Evolutionary conservation across 2,888 invertebrate genomes (phyloP).

Genomic region (Schrankia costaestrigalis): DNA sequence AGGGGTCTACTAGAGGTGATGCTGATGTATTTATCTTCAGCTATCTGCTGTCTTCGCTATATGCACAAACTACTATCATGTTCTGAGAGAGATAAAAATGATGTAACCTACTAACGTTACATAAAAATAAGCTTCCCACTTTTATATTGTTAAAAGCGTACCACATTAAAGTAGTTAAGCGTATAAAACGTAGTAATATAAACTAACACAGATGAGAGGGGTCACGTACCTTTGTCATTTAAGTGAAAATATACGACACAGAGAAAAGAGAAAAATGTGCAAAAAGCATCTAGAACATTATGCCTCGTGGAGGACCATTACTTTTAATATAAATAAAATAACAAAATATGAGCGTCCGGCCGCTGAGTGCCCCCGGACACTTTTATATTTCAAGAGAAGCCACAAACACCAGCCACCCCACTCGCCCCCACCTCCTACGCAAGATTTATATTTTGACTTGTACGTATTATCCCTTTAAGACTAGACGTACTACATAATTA

Average conservation of each 20-base stretch:
- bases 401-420: constrained; percentile 37
- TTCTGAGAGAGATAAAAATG: no score
- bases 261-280: constrained; percentile 74
- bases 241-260: constrained; percentile 78
- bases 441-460: constrained; percentile 53
- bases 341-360: constrained; percentile 81
- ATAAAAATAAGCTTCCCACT: no score
- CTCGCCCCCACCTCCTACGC: constrained; percentile 20
- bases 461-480: constrained; percentile 32
- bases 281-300: constrained; percentile 75
- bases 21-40: no score
- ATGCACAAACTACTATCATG: no score
- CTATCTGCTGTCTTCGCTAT: no score
- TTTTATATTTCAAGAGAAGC: constrained; percentile 72
- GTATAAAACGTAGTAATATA: constrained; percentile 48
- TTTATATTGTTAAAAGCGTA: no score
- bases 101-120: no score
- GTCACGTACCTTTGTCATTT: constrained; percentile 75
- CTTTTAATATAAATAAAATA: constrained; percentile 82
- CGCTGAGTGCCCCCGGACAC: constrained; percentile 77
- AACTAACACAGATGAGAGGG: constrained; percentile 63
- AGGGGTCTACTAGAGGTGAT: no score
- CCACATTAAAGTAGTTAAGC: constrained; percentile 35
- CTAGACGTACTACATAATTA: constrained; percentile 14
- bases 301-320: constrained; percentile 73